Conservation (phyloP, 2,113 vertebrate genomes). For the Burhinus bistriatus region DNA sequence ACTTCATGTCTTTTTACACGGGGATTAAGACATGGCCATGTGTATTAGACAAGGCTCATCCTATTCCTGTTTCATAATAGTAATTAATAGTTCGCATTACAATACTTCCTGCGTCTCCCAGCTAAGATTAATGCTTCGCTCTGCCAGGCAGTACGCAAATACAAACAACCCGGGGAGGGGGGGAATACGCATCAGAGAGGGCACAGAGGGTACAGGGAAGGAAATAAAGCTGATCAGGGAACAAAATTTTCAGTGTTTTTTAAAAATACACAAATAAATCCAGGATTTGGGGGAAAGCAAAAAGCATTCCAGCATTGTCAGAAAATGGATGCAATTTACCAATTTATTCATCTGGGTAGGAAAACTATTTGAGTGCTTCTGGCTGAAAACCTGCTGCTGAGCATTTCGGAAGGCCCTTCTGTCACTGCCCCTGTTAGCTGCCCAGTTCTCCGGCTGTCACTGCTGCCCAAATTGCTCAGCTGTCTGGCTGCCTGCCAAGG, state of each 20-base stretch:
- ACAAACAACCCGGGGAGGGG: not conserved
- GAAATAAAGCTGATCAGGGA: not conserved
- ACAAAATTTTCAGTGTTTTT: not conserved
- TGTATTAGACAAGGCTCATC: not conserved
- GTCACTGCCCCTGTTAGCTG: not conserved
- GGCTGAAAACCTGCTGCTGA: not conserved
- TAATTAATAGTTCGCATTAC: slow-evolving; percentile 17
- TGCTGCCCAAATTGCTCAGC: not conserved
- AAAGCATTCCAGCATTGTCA: not conserved
- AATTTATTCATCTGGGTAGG: not conserved
- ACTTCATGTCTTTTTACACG: not conserved
- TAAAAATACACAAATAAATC: no score
- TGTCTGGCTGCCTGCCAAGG: not conserved
- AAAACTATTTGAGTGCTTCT: not conserved
- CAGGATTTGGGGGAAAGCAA: not conserved
- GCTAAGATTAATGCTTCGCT: not conserved
- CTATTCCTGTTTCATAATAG: not conserved
- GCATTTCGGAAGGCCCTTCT: not conserved
- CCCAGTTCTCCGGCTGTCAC: accelerated
- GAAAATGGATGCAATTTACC: not conserved
- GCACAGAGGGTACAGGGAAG: not conserved
- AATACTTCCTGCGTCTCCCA: not conserved
- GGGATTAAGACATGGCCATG: not conserved
- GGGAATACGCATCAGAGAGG: not conserved
- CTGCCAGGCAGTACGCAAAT: not conserved